phyloP scores from a whole-genome alignment of 2,113 vertebrate species.

The Phalacrocorax aristotelis region DNA sequence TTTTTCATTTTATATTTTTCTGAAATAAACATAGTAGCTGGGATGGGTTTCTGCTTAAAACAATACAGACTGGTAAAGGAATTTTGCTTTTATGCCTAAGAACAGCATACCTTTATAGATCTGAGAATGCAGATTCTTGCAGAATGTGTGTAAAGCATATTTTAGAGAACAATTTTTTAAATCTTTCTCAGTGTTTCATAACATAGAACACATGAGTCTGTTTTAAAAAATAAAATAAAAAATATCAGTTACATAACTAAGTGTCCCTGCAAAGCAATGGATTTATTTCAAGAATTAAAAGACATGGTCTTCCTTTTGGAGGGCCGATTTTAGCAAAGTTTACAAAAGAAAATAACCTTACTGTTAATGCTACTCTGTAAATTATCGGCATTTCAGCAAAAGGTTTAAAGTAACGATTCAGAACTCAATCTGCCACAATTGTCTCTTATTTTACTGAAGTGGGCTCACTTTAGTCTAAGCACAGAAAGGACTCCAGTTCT shows the following conservation, averaged over 20 bases:
- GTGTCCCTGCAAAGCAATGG: neutral
- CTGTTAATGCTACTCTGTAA: neutral
- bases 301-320: neutral
- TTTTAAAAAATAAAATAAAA: neutral
- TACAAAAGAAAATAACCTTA: neutral
- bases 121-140: neutral
- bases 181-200: neutral
- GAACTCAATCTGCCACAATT: neutral
- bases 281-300: neutral
- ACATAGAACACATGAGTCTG: neutral
- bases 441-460: neutral
- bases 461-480: neutral
- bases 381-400: accelerated
- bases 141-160: neutral
- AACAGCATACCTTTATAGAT: neutral
- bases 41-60: neutral
- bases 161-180: neutral
- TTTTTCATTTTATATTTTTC: neutral
- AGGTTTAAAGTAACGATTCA: neutral
- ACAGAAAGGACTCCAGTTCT: neutral
- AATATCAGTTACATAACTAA: neutral
- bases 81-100: neutral
- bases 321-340: neutral
- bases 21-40: neutral
- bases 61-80: neutral